Evolutionary conservation across 1,140 invertebrate genomes (phyloP).

Genomic region (Lordiphosa stackelbergi): DNA sequence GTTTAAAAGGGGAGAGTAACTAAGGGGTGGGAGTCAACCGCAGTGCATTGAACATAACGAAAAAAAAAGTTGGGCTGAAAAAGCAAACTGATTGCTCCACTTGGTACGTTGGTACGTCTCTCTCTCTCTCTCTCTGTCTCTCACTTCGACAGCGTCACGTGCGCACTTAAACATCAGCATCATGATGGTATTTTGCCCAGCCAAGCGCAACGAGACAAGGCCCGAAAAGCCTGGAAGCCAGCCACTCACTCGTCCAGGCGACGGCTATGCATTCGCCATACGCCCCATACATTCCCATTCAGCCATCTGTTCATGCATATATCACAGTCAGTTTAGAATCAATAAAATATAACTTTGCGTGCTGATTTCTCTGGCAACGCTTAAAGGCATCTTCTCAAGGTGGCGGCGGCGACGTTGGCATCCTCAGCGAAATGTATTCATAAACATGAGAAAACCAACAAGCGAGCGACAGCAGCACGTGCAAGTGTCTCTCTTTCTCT

Average conservation of each 20-base stretch:
- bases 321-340: slow-evolving; percentile 72
- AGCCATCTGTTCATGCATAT: slow-evolving; percentile 24
- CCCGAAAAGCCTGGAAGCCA: slow-evolving; percentile 10
- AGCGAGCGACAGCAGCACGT: slow-evolving; percentile 69
- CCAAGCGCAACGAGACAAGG: slow-evolving; percentile 44
- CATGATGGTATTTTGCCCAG: slow-evolving; percentile 63
- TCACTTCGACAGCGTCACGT: slow-evolving; percentile 50
- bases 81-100: slow-evolving; percentile 53
- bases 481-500: slow-evolving; percentile 44
- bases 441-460: slow-evolving; percentile 69
- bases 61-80: not conserved
- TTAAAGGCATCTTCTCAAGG: slow-evolving; percentile 40
- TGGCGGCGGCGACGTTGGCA: slow-evolving; percentile 22
- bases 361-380: slow-evolving; percentile 53
- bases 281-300: slow-evolving; percentile 1
- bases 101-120: slow-evolving; percentile 19
- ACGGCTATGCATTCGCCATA: not conserved
- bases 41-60: no score
- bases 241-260: slow-evolving; percentile 1
- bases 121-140: slow-evolving; percentile 3
- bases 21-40: no score
- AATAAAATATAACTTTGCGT: slow-evolving; percentile 74
- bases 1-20: no score
- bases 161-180: slow-evolving; percentile 67
- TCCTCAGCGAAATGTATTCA: slow-evolving; percentile 60